These are phyloP conservation scores for Chondrosia reniformis DNA, from an alignment of 37 sponge, comb jelly and placozoan genomes.

Conservation along the genomic window DNA sequence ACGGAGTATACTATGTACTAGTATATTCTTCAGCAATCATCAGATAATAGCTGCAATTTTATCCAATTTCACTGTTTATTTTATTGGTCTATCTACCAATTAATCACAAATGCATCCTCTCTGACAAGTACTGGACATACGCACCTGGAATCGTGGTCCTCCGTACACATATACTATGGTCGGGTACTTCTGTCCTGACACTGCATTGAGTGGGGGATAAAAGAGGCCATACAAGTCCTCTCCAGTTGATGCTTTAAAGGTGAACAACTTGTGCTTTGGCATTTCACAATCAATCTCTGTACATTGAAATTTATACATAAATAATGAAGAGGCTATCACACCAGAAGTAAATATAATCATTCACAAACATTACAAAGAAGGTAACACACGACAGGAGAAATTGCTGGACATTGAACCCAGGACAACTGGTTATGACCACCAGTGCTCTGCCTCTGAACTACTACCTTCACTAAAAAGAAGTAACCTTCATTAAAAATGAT, in stretches of 20 bases:
- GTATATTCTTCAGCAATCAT: no score
- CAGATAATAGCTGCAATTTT: no score
- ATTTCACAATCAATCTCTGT: neutral
- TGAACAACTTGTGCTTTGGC: neutral
- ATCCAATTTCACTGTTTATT: neutral
- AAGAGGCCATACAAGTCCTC: conserved; percentile 55
- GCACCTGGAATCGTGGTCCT: conserved; percentile 69
- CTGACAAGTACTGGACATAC: neutral
- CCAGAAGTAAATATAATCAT: no score
- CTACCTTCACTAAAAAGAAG: no score
- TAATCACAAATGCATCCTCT: neutral
- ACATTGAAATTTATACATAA: neutral
- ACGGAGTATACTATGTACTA: neutral
- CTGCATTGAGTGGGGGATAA: conserved; percentile 21
- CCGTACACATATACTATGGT: conserved; percentile 81
- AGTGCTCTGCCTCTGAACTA: no score
- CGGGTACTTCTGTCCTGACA: conserved; percentile 52
- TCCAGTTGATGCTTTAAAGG: conserved; percentile 26
- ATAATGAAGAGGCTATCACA: no score
- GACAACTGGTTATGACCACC: no score
- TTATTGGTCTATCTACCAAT: neutral
- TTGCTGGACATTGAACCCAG: no score
- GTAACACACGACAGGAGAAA: no score
- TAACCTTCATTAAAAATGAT: no score
- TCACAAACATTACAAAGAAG: no score